Conservation (phyloP, 2,113 vertebrate genomes). For the Ploceus nigricollis region DNA sequence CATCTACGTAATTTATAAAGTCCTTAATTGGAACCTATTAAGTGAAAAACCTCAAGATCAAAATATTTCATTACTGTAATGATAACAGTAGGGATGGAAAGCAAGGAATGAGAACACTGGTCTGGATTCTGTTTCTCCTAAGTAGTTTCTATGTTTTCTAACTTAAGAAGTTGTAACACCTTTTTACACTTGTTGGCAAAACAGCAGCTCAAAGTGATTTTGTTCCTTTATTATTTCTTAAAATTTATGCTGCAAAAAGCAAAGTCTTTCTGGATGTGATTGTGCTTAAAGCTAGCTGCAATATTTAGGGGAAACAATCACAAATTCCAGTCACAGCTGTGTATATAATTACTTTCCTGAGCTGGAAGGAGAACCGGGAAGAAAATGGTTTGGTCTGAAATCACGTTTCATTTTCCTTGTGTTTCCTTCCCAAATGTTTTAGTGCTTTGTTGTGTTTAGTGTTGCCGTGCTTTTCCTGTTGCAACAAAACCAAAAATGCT, state of each 20-base stretch:
- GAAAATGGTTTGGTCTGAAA: background rate
- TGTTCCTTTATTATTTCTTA: background rate
- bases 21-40: conserved; percentile 63
- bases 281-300: background rate
- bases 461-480: background rate
- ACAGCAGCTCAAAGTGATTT: background rate
- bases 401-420: background rate
- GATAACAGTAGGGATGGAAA: background rate
- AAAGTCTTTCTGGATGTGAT: background rate
- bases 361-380: background rate
- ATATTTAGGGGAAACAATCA: background rate
- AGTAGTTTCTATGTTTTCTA: background rate
- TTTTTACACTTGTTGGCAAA: background rate
- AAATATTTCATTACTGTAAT: conserved; percentile 61
- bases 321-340: background rate
- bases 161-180: background rate
- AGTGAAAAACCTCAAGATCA: conserved; percentile 40
- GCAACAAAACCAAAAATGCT: background rate
- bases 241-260: background rate
- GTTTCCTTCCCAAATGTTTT: background rate
- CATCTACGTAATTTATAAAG: conserved; percentile 40
- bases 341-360: background rate
- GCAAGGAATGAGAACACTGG: background rate
- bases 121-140: background rate
- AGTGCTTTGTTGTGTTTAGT: background rate